A percentile compares a stretch with the other conserved stretches of the same genome.
These are phyloP conservation scores for Daktulosphaira vitifoliae DNA, from an alignment of 1,140 invertebrate species.

Conservation along the genomic window DNA sequence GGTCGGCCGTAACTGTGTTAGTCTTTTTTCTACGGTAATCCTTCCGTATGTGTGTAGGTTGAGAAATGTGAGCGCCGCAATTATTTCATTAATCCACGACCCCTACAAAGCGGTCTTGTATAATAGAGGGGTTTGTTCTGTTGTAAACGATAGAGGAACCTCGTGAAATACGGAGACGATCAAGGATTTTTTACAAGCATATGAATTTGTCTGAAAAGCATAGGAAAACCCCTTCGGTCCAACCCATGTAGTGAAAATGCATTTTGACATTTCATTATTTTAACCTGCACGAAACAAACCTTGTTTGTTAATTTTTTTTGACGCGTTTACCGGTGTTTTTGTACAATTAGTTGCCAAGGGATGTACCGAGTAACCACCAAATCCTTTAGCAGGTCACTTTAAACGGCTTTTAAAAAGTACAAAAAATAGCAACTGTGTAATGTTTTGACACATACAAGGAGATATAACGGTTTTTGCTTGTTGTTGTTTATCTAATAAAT, in stretches of 20 bases:
- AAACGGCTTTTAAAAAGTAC: too few relatives aligned
- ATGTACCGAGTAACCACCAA: too few relatives aligned
- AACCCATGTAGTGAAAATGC: conserved; percentile 6
- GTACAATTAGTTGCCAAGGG: too few relatives aligned
- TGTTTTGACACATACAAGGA: too few relatives aligned
- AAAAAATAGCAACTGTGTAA: too few relatives aligned
- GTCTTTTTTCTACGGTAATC: conserved; percentile 21
- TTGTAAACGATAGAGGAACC: conserved; percentile 21
- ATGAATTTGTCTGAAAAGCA: not conserved
- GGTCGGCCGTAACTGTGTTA: not conserved
- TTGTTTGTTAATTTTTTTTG: too few relatives aligned
- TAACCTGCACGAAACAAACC: not conserved
- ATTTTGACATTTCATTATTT: not conserved
- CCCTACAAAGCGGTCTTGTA: not conserved
- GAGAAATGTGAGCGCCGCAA: conserved; percentile 14
- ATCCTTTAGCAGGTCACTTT: too few relatives aligned
- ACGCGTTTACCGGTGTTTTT: too few relatives aligned
- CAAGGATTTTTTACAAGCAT: not conserved
- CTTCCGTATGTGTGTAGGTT: not conserved
- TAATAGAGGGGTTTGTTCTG: conserved; percentile 19
- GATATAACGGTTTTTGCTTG: too few relatives aligned
- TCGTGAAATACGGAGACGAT: conserved; percentile 8
- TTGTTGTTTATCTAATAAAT: too few relatives aligned
- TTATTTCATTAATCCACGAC: conserved; percentile 32
- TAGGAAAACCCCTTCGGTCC: not conserved